Evolutionary conservation across 64 coral and sea anemone species (phyloP), one percentile per base, ranked within the genome.

Genomic region (Pocillopora verrucosa): DNA sequence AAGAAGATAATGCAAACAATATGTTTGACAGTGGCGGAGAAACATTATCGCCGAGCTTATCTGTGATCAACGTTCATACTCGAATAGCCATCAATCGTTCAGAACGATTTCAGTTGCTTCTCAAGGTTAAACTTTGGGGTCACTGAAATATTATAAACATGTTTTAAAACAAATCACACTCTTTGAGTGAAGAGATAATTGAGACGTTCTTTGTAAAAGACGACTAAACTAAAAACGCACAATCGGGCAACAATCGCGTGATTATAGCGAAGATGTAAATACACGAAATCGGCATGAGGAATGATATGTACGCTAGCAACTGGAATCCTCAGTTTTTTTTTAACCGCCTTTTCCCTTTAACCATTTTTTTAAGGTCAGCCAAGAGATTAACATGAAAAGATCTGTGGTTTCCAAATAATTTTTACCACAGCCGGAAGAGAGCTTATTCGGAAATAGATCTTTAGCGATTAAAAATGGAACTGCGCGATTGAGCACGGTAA

Each of bases 111-210:
- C 36, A 25, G 20, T 56, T 72, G 67, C 61, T 10, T 7, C 11
- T 22, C 36, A 11, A 68, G 81, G 63, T 84, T 84, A 84, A 69
- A 68, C 19, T 65, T 59, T 56, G 17, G 82, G 61, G 63, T 25
- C 36, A 85, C 36, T 72, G 41, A 72, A 72, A 68, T 65, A 85
- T 85, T 72, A 65, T 81, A 81, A 81, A 81, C 79, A 81, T 81
- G 79, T 62, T 61, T 81, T 81, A 5, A 63, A 36, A 81, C 58
- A 81, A 81, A 81, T 61, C 35, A 59, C 58, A 30, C 37, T 68
- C 30, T 65, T 36, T 35, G 41, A 26, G 15, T 84, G 0, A 85
- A 14, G 17, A 72, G 41, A 85, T 70, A 85, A 85, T 34, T 85
- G 80, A 65, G 19, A 67, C 34, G 82, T 58, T 72, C 37, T 25